Evolutionary conservation across 2,888 invertebrate genomes (phyloP).

Genomic region (Boloria euphrosyne): DNA sequence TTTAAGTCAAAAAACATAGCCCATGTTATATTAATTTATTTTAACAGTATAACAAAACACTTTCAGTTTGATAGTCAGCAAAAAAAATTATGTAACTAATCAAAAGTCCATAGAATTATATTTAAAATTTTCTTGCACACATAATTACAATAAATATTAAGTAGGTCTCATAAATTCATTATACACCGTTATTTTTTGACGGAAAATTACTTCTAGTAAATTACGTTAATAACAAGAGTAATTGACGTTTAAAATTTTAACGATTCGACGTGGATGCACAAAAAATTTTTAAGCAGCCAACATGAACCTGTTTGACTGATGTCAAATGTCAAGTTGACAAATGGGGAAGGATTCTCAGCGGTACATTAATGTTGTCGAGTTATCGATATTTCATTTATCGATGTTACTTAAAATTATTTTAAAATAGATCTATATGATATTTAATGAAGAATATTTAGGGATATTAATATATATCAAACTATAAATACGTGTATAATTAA

Average conservation of each 20-base stretch:
- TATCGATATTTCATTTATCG: conserved; percentile 61
- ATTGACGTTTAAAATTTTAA: conserved; percentile 27
- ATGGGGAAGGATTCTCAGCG: conserved; percentile 73
- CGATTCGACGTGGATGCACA: conserved; percentile 17
- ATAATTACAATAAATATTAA: neutral
- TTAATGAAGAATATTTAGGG: no score
- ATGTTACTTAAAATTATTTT: conserved; percentile 42
- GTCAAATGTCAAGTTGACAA: conserved; percentile 78
- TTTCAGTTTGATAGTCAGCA: no score
- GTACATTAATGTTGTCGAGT: conserved; percentile 60
- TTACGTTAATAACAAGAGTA: conserved; percentile 21
- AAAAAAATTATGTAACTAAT: no score
- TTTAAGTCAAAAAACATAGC: no score
- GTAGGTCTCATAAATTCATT: neutral
- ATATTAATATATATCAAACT: no score
- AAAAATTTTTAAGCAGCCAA: conserved; percentile 54
- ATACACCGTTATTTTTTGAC: neutral
- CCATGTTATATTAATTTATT: no score
- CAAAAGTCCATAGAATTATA: no score
- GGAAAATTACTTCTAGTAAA: conserved; percentile 1
- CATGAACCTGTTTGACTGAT: conserved; percentile 68
- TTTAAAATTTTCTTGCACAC: no score
- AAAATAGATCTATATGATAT: no score
- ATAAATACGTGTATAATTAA: no score
- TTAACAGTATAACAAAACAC: no score